Evolutionary conservation across 2,888 invertebrate genomes (phyloP).

Genomic region (Mantis religiosa): DNA sequence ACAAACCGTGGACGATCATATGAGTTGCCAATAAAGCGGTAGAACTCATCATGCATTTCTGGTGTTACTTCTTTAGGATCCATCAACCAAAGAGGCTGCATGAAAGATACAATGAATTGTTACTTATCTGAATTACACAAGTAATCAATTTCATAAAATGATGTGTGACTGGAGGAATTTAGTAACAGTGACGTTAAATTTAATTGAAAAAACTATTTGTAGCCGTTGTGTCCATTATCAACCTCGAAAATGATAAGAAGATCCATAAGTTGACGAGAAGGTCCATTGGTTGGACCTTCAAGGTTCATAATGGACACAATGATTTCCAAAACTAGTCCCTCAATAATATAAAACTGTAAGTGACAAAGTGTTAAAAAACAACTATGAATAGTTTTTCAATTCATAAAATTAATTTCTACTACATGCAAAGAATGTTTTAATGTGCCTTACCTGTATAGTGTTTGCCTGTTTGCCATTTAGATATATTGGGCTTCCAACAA

Average conservation of each 20-base stretch:
- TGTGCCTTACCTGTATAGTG: slow-evolving; percentile 63
- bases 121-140: neutral
- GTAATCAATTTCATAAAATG: neutral
- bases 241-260: too few species aligned
- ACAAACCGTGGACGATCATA: slow-evolving; percentile 86
- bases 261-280: too few species aligned
- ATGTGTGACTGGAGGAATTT: too few species aligned
- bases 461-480: slow-evolving; percentile 87
- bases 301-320: too few species aligned
- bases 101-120: slow-evolving; percentile 17
- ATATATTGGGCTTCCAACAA: slow-evolving; percentile 89
- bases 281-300: too few species aligned
- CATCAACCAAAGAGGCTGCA: slow-evolving; percentile 85
- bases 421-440: neutral
- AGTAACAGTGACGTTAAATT: too few species aligned
- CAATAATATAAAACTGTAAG: too few species aligned
- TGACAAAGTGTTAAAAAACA: too few species aligned
- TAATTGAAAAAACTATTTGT: too few species aligned
- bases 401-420: neutral
- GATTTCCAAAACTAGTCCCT: too few species aligned
- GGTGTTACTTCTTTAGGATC: slow-evolving; percentile 82
- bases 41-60: slow-evolving; percentile 90
- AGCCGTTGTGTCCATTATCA: too few species aligned
- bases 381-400: too few species aligned
- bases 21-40: slow-evolving; percentile 78